Evolutionary conservation across 2,888 invertebrate species (phyloP).

Genomic region (Panopea generosa): DNA sequence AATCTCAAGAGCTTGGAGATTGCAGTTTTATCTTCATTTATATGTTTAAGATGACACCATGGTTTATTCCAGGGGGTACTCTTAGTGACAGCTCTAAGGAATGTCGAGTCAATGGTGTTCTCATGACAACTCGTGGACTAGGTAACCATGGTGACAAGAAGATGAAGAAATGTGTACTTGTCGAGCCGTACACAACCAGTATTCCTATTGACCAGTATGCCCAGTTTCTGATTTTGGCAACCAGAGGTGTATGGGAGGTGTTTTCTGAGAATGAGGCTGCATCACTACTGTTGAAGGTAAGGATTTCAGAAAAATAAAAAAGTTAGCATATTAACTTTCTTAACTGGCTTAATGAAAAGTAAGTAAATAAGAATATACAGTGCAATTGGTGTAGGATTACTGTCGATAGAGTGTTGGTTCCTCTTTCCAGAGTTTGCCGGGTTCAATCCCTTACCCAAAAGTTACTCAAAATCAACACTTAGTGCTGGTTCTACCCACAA

Average conservation of each 20-base stretch:
- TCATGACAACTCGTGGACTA: conserved; percentile 82
- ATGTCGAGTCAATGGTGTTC: conserved; percentile 80
- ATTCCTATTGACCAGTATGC: conserved; percentile 82
- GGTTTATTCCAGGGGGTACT: conserved; percentile 80
- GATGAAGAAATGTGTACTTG: conserved; percentile 79
- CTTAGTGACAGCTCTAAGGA: conserved; percentile 80
- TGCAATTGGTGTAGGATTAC: no score
- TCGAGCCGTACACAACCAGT: conserved; percentile 77
- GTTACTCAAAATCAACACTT: no score
- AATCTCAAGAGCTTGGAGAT: no score
- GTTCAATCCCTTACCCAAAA: no score
- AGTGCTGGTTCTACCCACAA: no score
- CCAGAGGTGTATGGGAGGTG: conserved; percentile 83
- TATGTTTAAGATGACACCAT: no score
- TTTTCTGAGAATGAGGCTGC: conserved; percentile 82
- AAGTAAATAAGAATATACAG: no score
- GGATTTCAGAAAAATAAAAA: conserved; percentile 9
- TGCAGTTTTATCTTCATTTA: no score
- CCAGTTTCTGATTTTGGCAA: conserved; percentile 82
- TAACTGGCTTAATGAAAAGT: no score
- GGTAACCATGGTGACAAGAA: conserved; percentile 84
- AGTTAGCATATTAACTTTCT: no score
- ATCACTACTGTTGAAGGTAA: conserved; percentile 78
- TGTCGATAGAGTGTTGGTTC: no score
- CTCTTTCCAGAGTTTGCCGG: no score